Base-by-base conservation (phyloP, 2,888 invertebrate genomes). In the Tetropium fuscum region DNA sequence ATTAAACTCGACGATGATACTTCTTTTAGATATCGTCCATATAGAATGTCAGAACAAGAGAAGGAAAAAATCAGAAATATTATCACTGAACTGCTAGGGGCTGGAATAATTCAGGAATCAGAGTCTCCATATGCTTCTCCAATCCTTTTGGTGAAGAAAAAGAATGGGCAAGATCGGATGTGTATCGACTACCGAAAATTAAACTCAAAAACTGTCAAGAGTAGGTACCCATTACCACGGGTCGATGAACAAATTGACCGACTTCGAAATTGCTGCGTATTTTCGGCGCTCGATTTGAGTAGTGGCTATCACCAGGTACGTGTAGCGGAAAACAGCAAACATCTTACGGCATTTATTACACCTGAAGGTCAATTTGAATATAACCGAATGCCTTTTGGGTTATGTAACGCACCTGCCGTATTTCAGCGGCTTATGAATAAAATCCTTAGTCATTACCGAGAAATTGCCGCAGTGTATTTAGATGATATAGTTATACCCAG, bases 331-430 rank as follows among this genome's bases (percentile, higher is more conserved):
- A 58, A 67, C 1, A 71, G 73, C 15, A 70, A 69, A 6, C 47
- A 54, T 2, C 74, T 74, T 43, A 80, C 76, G 0, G 77, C 73
- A 0, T 74, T 76, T 45, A 63, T 70, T 4, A 78, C 74, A 1
- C 75, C 73, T 0, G 76, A 76, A 18, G 76, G 76, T 5, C 66
- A 78, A 5, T 79, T 68, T 45, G 74, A 80, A 67, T 76, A 73
- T 44, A 45, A 69, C 3, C 54, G 69, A 1, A 74, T 78, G 74
- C 74, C 76, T 2, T 81, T 79, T 60, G 79, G 78, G 1, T 57
- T 79, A 3, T 61, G 69, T 1, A 78, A 78, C 45, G 77, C 77
- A 0, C 75, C 76, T 4, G 60, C 67, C 7, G 67, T 64, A 4
- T 70, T 70, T 53, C 67, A 67, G 30, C 34, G 6, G 64, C n/a